Conservation (phyloP, 2,888 invertebrate genomes). For the Tipula unca region DNA sequence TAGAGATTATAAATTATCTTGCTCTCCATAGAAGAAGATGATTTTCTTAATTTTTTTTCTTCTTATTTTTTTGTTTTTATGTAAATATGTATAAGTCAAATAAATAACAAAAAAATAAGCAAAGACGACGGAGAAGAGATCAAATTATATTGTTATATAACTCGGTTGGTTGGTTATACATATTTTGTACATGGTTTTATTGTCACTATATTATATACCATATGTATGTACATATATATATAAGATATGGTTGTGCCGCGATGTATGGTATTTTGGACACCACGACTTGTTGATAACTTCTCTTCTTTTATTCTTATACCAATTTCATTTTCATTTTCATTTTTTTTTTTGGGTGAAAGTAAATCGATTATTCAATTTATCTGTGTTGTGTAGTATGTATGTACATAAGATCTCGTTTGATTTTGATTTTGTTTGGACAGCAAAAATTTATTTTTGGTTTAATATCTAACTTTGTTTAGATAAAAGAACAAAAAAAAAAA, state of each 20-base stretch:
- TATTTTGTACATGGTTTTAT: neutral
- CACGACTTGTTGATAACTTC: neutral
- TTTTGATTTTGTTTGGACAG: conserved; percentile 8
- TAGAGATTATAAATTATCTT: neutral
- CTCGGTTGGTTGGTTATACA: neutral
- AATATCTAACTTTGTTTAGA: neutral
- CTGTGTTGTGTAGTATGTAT: neutral
- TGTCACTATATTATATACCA: neutral
- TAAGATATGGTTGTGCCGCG: neutral
- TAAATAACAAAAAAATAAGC: neutral
- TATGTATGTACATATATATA: neutral
- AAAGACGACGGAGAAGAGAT: neutral
- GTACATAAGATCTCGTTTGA: neutral
- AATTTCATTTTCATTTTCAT: too few relatives aligned
- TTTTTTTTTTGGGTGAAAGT: neutral
- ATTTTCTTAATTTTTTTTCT: too few relatives aligned
- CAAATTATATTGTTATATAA: neutral
- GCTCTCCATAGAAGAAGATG: neutral
- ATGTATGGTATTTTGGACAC: neutral
- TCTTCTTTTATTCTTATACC: neutral
- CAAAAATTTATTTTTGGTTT: neutral
- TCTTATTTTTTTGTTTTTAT: neutral
- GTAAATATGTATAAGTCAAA: neutral
- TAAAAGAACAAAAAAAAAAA: neutral
- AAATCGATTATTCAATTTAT: neutral